Evolutionary conservation across 2,888 invertebrate species (phyloP), one percentile per base, ranked within the genome.

Genomic region (Idaea straminata): DNA sequence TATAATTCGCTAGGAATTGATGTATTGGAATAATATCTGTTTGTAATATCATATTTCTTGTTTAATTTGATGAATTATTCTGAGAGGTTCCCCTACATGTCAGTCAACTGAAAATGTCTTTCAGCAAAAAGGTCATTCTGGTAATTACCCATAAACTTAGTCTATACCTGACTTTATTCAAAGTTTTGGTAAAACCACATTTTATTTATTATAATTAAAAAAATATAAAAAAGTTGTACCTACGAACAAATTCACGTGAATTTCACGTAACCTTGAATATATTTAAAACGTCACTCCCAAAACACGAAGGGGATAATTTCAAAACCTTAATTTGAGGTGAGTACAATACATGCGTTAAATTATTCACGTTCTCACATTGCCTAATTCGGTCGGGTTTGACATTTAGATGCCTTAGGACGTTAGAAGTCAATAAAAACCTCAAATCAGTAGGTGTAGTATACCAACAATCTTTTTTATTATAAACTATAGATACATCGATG

Each of bases 351-450:
- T 64, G 25, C 69, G 71, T 69, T 84, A 72, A 83, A 85, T 79
- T 83, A 85, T 84, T 85, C 78, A 82, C 77, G 76, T 77, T 69
- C 73, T 69, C 74, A 69, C 72, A 71, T 47, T 47, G 47, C 13
- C 47, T 47, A 47, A 47, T 47, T 47, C 47, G 73, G 77, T 78
- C 75, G 75, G 75, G 78, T 70, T 78, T 77, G 80, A 83, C 82
- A 83, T 84, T 77, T 79, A 69, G 47, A 47, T 47, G 47, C 13
- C 10, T 13, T 47, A 47, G 13, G 13, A 47, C 47, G 47, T 47
- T 7, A 47, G 47, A 47, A 10, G 47, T 47, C 47, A 4, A 47
- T 47, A 47, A 47, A 38, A 47, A 47, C 63, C 59, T 36, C 34
- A 38, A 63, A 5, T 38, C 38, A 13, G 47, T 47, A 47, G 47